Conservation (phyloP, 1,140 invertebrate genomes). For the Ceratina australensis region DNA sequence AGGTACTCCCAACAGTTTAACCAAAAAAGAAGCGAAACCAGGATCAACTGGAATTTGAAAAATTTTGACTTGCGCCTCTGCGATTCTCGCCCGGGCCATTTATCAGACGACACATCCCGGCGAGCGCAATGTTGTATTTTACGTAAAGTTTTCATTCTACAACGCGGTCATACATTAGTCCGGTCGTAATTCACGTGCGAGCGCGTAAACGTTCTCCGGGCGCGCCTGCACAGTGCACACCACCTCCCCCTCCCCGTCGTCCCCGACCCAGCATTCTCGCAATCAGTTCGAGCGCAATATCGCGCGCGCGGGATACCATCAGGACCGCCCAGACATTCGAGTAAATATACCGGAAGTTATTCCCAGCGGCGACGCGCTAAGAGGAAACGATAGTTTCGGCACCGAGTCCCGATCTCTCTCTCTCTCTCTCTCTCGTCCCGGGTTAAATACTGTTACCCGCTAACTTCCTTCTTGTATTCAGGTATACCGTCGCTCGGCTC, state of each 20-base stretch:
- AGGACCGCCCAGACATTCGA: slow-evolving; percentile 22
- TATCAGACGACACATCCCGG: slow-evolving; percentile 3
- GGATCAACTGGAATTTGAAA: too few species aligned
- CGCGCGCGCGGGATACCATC: slow-evolving; percentile 12
- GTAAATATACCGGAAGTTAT: slow-evolving; percentile 55
- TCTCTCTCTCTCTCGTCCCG: background rate
- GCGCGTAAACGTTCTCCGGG: slow-evolving; percentile 1
- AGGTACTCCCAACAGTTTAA: too few species aligned
- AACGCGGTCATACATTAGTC: slow-evolving; percentile 32
- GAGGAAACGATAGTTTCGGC: slow-evolving; percentile 42
- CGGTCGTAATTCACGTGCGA: slow-evolving; percentile 36
- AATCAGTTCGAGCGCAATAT: slow-evolving; percentile 23
- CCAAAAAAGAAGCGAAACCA: too few species aligned
- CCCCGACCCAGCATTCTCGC: background rate
- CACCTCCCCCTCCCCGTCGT: too few species aligned
- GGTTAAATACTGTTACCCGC: too few species aligned
- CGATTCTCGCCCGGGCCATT: background rate
- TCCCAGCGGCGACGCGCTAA: slow-evolving; percentile 30
- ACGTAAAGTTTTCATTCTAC: slow-evolving; percentile 39
- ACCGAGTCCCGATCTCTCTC: background rate
- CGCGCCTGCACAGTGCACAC: too few species aligned
- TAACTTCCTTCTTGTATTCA: too few species aligned
- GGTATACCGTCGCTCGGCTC: too few species aligned
- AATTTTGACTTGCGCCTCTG: too few species aligned
- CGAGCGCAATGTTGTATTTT: slow-evolving; percentile 28